phyloP scores from a whole-genome alignment of 2,113 vertebrate genomes.

The Muscicapa adusta region DNA sequence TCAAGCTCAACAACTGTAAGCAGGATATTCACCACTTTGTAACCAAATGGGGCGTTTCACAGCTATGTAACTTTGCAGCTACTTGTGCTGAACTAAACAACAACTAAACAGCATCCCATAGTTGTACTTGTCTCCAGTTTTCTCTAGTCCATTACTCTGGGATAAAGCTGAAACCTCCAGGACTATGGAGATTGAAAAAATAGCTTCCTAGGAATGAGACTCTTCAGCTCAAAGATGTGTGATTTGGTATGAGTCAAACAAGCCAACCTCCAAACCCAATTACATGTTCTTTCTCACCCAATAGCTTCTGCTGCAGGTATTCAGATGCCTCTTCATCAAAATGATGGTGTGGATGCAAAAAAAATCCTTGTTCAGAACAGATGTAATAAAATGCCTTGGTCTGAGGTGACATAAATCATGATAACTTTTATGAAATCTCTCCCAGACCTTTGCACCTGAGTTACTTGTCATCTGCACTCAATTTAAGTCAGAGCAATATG shows the following conservation, averaged over 20 bases:
- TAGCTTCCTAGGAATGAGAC: accelerated
- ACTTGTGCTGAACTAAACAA: not conserved
- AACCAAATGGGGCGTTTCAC: not conserved
- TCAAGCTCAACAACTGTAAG: not conserved
- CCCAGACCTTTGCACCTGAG: not conserved
- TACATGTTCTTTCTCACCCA: not conserved
- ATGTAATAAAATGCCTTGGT: not conserved
- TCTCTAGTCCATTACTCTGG: not conserved
- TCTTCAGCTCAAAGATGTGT: not conserved
- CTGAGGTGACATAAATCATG: not conserved
- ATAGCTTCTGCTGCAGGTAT: not conserved
- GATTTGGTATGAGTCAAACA: not conserved
- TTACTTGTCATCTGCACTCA: not conserved
- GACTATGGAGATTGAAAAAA: not conserved
- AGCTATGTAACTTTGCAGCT: not conserved
- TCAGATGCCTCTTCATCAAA: not conserved
- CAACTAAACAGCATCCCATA: not conserved
- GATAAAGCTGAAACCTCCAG: not conserved
- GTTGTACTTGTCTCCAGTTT: not conserved
- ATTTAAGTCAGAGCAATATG: not conserved
- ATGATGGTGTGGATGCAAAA: not conserved
- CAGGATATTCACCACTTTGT: not conserved
- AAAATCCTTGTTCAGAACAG: not conserved
- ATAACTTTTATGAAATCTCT: not conserved
- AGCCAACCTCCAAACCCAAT: accelerated